Evolutionary conservation across 1,140 invertebrate species (phyloP).

Genomic region (Lanistes nyassanus): DNA sequence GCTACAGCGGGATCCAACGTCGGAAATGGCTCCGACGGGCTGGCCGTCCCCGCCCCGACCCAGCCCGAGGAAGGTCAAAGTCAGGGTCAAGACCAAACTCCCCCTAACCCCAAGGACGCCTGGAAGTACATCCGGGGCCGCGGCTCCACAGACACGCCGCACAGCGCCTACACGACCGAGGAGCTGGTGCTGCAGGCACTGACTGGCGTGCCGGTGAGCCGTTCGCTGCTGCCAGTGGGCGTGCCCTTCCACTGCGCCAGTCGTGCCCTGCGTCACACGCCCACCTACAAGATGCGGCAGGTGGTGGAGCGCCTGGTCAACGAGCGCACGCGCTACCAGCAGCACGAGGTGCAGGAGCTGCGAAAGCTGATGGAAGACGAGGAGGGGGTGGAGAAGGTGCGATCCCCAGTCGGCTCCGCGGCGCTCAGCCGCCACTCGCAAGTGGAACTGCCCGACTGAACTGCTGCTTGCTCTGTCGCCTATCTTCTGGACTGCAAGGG

Average conservation of each 20-base stretch:
- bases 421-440: neutral
- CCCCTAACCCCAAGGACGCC: conserved; percentile 28
- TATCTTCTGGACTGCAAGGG: no score
- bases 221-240: conserved; percentile 31
- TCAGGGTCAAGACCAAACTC: conserved; percentile 16
- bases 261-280: conserved; percentile 53
- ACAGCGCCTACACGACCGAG: conserved; percentile 40
- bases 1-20: neutral
- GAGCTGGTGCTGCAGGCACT: conserved; percentile 51
- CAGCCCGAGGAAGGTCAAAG: neutral
- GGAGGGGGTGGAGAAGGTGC: neutral
- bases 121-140: conserved; percentile 36
- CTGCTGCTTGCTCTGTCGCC: no score
- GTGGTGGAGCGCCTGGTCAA: conserved; percentile 52
- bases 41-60: neutral
- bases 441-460: no score
- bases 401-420: no score
- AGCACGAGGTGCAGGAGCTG: conserved; percentile 53
- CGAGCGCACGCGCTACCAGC: conserved; percentile 51
- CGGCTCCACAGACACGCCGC: neutral
- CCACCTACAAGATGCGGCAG: conserved; percentile 58
- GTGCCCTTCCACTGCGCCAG: conserved; percentile 51
- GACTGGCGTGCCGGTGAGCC: conserved; percentile 46
- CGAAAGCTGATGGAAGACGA: conserved; percentile 40
- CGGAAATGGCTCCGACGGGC: neutral